Percentiles rank a stretch among this genome's conserved stretches.
Conservation (phyloP, 2,797 vertebrate species). For the Pristis pectinata region DNA sequence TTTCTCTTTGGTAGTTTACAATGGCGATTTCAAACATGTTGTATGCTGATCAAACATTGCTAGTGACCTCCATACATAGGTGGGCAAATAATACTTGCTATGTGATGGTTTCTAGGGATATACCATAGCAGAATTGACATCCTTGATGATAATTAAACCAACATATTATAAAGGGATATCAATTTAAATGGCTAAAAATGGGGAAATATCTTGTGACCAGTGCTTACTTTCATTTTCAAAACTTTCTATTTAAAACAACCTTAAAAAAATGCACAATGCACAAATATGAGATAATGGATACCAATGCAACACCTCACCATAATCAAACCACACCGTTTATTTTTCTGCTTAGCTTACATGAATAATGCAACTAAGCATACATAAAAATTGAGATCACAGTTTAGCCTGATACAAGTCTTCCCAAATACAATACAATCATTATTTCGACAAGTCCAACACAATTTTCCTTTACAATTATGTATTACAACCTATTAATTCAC, state of each 20-base stretch:
- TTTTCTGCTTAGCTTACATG: not conserved
- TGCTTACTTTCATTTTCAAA: too few species aligned
- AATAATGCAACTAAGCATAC: not conserved
- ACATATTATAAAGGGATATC: not conserved
- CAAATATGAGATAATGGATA: not conserved
- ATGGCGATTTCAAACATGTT: too few species aligned
- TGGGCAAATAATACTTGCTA: too few species aligned
- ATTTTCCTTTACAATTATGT: too few species aligned
- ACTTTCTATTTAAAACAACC: too few species aligned
- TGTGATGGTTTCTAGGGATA: too few species aligned
- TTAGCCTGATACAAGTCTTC: not conserved
- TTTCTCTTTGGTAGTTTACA: too few species aligned
- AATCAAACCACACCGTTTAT: too few species aligned
- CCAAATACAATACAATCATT: not conserved
- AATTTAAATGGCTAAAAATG: not conserved
- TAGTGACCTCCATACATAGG: too few species aligned
- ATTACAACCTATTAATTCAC: too few species aligned
- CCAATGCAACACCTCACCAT: not conserved
- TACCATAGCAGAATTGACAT: not conserved
- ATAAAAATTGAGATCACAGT: not conserved
- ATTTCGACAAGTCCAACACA: too few species aligned
- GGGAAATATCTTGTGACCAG: not conserved
- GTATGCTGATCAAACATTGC: too few species aligned
- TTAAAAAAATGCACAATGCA: not conserved
- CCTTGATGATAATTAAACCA: not conserved